Evolutionary conservation across 2,113 vertebrate species (phyloP), one percentile per base, ranked within the genome.

Genomic region (Oenanthe oenanthe): DNA sequence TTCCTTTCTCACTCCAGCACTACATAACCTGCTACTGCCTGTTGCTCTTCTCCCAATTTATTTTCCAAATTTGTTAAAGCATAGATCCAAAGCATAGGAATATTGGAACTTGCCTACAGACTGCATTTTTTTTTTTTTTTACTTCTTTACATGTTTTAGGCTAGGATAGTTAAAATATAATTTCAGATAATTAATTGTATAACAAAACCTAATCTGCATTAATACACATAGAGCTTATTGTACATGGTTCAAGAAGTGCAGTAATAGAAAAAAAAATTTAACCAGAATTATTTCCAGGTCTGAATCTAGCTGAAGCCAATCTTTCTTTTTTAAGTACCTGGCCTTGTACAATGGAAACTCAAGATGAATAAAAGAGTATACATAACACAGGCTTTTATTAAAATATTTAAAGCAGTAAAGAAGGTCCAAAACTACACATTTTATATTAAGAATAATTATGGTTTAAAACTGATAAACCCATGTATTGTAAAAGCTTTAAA

Each of bases 361-460:
- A 77, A 74, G 36, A 51, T 54, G 15, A 48, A 70, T 29, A 12
- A 56, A 77, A 82, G 47, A 19, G 16, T 83, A 77, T 74, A 80
- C 28, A 31, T 71, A 93, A 93, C 26, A 62, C 2, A 53, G 25
- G 26, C 75, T 71, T 88, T 95, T 89, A 83, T 43, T 36, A 56
- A 77, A 92, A 89, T 73, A 87, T 63, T 80, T 91, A 71, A 77
- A 93, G 51, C 32, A 17, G 51, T 90, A 88, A 93, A 92, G 42
- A 82, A 62, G 10, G 53, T 70, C 81, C 62, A 62, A 87, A 89
- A 58, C 36, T 36, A 78, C 72, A 72, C 31, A 22, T 10, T 60
- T 32, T 85, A 79, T 85, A 92, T 93, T 92, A 89, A 82, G 50
- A 95, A 72, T 88, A 85, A 91, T 89, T 83, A 66, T 94, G 66